phyloP scores from a whole-genome alignment of 2,888 invertebrate genomes.

The Drosophila prostipennis region DNA sequence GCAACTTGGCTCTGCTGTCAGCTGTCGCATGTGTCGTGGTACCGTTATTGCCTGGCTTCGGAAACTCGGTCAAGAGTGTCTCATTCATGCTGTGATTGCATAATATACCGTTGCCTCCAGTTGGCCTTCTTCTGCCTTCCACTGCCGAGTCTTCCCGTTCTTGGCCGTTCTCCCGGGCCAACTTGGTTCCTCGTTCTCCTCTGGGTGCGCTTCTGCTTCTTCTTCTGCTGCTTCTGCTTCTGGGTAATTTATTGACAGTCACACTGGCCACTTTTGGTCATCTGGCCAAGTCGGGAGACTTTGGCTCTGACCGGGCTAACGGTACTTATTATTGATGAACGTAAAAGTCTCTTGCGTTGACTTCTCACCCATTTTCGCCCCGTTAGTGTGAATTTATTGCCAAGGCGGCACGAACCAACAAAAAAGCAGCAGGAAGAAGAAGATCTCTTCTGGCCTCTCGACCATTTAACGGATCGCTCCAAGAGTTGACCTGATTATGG shows the following conservation, averaged over 20 bases:
- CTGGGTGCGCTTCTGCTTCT: constrained; percentile 41
- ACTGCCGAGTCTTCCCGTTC: constrained; percentile 22
- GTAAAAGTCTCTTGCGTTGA: constrained; percentile 39
- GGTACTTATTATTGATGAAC: constrained; percentile 73
- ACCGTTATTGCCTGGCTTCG: constrained; percentile 80
- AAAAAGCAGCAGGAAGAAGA: background rate
- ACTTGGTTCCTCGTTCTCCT: constrained; percentile 37
- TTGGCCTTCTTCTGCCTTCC: constrained; percentile 32
- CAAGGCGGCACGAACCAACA: constrained; percentile 44
- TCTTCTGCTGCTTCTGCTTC: constrained; percentile 31
- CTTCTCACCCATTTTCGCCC: constrained; percentile 26
- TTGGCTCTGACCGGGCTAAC: constrained; percentile 52
- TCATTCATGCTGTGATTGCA: constrained; percentile 82
- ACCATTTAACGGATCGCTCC: constrained; percentile 48
- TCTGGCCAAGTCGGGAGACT: constrained; percentile 43
- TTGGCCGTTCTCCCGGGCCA: constrained; percentile 39
- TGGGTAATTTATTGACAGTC: constrained; percentile 78
- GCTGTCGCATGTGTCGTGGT: constrained; percentile 75
- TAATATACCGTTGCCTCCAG: constrained; percentile 79
- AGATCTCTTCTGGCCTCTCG: constrained; percentile 34
- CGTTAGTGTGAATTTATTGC: constrained; percentile 73
- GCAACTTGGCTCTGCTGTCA: constrained; percentile 52
- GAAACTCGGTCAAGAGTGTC: constrained; percentile 84
- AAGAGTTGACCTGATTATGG: constrained; percentile 72
- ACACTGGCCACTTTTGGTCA: constrained; percentile 60